Percentiles rank a stretch among this genome's conserved stretches.
Evolutionary conservation across 2,113 vertebrate genomes (phyloP).

Genomic region (Alethe diademata): DNA sequence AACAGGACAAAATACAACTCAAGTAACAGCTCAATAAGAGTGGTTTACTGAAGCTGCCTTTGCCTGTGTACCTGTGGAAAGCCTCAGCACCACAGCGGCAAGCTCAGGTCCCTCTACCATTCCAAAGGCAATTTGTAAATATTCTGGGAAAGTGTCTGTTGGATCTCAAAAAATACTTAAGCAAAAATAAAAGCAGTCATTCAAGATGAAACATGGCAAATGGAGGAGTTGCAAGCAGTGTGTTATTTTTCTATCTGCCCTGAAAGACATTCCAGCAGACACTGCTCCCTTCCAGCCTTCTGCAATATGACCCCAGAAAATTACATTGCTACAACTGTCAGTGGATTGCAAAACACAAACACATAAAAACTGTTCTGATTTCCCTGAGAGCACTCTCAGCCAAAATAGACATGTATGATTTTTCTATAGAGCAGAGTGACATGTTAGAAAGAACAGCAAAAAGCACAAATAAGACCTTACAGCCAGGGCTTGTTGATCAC

Average conservation of each 20-base stretch:
- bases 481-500: neutral
- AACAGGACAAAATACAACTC: neutral
- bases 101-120: neutral
- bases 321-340: neutral
- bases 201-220: neutral
- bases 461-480: neutral
- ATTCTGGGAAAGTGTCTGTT: neutral
- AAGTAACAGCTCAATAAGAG: neutral
- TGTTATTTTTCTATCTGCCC: neutral
- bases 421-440: rapidly evolving
- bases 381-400: neutral
- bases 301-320: neutral
- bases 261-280: neutral
- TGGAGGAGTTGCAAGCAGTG: neutral
- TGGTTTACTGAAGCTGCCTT: neutral
- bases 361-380: neutral
- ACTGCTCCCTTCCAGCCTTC: neutral
- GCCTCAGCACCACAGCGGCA: neutral
- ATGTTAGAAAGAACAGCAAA: neutral
- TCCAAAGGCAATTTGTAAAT: neutral
- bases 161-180: neutral
- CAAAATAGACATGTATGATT: neutral
- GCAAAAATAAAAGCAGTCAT: neutral
- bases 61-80: neutral
- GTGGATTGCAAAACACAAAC: neutral